Base-by-base conservation (phyloP, 2,113 vertebrate species). In the human (Homo sapiens) region DNA sequence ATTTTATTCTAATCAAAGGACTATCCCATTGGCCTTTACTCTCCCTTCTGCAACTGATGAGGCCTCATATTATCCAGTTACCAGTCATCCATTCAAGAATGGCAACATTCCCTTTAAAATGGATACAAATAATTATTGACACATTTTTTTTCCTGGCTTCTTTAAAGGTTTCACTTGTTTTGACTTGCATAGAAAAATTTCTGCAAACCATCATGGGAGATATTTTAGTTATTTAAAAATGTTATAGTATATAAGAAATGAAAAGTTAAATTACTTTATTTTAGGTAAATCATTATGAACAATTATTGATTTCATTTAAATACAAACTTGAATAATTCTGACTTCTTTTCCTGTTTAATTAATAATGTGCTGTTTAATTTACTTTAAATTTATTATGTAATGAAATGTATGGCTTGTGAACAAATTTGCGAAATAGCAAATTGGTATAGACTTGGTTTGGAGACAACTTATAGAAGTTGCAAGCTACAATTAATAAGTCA, bases 401-500 rank as follows among this genome's bases (percentile, higher is more conserved):
- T 78, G 43, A 93, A 95, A 78, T 38, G 4, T 18, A 85, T 82
- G 38, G 45, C 20, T 91, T 85, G 12, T 9, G 59, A 61, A 90
- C 11, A 79, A 48, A 75, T 18, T 38, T 94, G 35, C 81, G 83
- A 96, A 89, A 85, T 79, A 70, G 64, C 6, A 93, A 43, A 73
- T 8, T 68, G 20, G 8, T 68, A 25, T 76, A 78, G 40, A 38
- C 38, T 72, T 94, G 35, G 22, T 76, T 82, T 83, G 12, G 48
- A 61, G n/a, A 50, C 7, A 14, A 92, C 45, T 64, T n/a, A 61
- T 43, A 4, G 61, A 83, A 57, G 32, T 91, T 72, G 84, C 23
- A 97, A 96, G 61, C n/a, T 89, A 45, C n/a, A 79, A 30, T 90
- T 70, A 94, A 27, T 59, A 90, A 73, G 5, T 75, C 48, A 78